These are phyloP conservation scores for Heliothis subflexa DNA, from an alignment of 1,140 invertebrate species.

Conservation along the genomic window DNA sequence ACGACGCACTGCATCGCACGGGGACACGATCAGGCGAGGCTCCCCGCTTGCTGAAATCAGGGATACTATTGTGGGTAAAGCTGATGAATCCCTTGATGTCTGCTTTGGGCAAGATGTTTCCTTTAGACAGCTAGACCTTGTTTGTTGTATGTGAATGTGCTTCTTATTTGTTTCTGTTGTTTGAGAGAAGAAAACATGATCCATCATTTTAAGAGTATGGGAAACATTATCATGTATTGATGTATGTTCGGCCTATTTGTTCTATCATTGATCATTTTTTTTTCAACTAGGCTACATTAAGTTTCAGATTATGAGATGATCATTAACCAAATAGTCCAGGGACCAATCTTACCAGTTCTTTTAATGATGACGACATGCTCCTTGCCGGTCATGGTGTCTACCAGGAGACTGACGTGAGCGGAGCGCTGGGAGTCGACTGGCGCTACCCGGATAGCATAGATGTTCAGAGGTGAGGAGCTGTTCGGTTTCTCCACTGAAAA, in stretches of 20 bases:
- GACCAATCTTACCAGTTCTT: slow-evolving; percentile 2
- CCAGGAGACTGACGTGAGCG: slow-evolving; percentile 66
- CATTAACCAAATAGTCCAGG: too few species aligned
- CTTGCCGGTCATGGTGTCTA: slow-evolving; percentile 61
- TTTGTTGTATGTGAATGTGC: background rate
- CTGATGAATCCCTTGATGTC: background rate
- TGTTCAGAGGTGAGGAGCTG: slow-evolving; percentile 64
- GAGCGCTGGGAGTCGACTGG: slow-evolving; percentile 58
- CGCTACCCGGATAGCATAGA: slow-evolving; percentile 72
- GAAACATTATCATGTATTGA: too few species aligned
- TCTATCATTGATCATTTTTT: too few species aligned
- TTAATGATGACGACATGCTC: slow-evolving; percentile 52
- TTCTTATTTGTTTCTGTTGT: too few species aligned
- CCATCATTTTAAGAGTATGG: too few species aligned
- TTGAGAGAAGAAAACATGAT: too few species aligned
- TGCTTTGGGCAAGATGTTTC: background rate
- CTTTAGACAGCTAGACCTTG: too few species aligned
- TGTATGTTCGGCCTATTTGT: too few species aligned
- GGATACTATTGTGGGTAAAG: background rate
- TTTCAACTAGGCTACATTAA: too few species aligned
- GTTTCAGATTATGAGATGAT: too few species aligned
- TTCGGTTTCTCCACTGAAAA: slow-evolving; percentile 72
- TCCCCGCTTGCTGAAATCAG: slow-evolving; percentile 65
- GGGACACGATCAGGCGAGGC: slow-evolving; percentile 68
- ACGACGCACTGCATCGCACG: slow-evolving; percentile 75